Base-by-base conservation (phyloP, 2,888 invertebrate genomes). In the Stratiomys singularior region DNA sequence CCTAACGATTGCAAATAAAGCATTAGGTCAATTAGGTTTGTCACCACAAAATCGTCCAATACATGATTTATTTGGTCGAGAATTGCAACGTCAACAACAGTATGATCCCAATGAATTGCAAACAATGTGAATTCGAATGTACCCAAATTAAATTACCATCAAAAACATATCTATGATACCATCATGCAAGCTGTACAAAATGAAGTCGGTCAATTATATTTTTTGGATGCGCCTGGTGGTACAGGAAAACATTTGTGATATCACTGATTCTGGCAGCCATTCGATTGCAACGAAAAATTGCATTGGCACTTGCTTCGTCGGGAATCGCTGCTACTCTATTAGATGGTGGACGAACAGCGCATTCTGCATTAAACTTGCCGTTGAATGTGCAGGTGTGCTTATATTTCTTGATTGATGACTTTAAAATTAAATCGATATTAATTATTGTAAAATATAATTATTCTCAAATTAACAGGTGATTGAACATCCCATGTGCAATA, bases 191-290 rank as follows among this genome's bases (percentile, higher is more conserved):
- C 66, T 30, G 76, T 79, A n/a, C 64, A 80, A 27, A 67, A 81
- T 78, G 76, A 77, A 80, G 78, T 76, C 76, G 56, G 64, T 11
- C 74, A 74, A 28, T 30, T 78, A 44, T 2, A 21, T 78, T 74
- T 74, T 27, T 5, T 78, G 2, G 74, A 78, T 74, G 78, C 23
- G 56, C 18, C 56, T 18, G 9, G 56, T 56, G 56, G 56, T 11
- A 56, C 56, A 56, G 79, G 76, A 52, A 77, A 80, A 69, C 79
- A 77, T 81, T 81, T 76, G 76, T 79, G 60, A 80, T 81, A 69
- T 77, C 80, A 81, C 77, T 82, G 63, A 18, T 82, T 80, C 81
- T 80, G 64, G 81, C 81, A 67, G 80, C 71, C 78, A 76, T 82
- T 79, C 80, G 81, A 74, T 80, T 80, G 74, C 80, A 77, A 81